phyloP scores from a whole-genome alignment of 1,140 invertebrate genomes.

The Drosophila repletoides region DNA sequence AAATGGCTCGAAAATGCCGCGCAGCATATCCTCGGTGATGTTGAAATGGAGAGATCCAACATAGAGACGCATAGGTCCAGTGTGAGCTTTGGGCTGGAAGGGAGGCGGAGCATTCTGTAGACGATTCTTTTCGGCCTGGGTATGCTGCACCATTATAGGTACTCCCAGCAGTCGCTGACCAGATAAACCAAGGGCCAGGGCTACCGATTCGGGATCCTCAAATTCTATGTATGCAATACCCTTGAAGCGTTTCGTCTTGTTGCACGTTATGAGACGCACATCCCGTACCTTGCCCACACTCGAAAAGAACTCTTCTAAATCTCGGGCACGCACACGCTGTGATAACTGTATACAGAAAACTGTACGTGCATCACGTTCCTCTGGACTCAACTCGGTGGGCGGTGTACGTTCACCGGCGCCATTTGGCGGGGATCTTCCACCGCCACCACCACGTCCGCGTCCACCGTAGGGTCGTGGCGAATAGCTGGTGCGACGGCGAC shows the following conservation, averaged over 20 bases:
- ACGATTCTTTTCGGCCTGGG: constrained; percentile 99
- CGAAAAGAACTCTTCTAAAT: constrained; percentile 99
- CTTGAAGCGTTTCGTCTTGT: constrained; percentile 99
- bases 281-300: constrained; percentile 99
- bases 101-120: constrained; percentile 93
- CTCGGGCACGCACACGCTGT: constrained; percentile 95
- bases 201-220: constrained; percentile 98
- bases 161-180: constrained; percentile 98
- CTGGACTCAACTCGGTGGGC: constrained; percentile 93
- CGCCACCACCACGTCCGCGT: constrained; percentile 32
- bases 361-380: constrained; percentile 98
- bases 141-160: constrained; percentile 99
- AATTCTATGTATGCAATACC: constrained; percentile 99
- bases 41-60: constrained; percentile 99
- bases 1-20: constrained; percentile 99
- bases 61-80: constrained; percentile 97
- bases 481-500: constrained; percentile 62
- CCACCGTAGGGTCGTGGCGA: constrained; percentile 66
- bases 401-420: constrained; percentile 79
- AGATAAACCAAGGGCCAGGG: constrained; percentile 96
- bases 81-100: constrained; percentile 90
- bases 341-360: constrained; percentile 99
- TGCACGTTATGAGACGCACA: constrained; percentile 99
- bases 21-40: constrained; percentile 99
- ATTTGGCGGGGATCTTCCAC: constrained; percentile 74